A percentile compares a stretch with the other conserved stretches of the same genome.
These are phyloP conservation scores for Phocoena phocoena DNA, from an alignment of 2,113 vertebrate species.

Conservation along the genomic window DNA sequence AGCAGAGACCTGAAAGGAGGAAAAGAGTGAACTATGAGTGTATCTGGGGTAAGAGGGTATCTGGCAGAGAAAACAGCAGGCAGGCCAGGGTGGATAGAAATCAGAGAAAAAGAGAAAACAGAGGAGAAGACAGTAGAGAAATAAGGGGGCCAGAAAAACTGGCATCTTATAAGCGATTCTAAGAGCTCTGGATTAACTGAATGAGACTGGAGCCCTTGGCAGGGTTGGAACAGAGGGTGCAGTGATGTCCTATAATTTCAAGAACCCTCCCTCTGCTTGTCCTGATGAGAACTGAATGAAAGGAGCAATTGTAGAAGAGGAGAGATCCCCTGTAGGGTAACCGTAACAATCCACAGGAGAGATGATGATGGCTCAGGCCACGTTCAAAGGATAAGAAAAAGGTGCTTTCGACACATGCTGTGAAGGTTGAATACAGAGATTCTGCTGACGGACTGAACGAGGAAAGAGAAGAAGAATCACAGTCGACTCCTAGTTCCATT, in stretches of 20 bases:
- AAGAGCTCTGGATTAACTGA: not conserved
- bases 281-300: not conserved
- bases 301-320: not conserved
- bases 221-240: not conserved
- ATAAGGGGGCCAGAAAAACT: not conserved
- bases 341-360: not conserved
- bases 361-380: not conserved
- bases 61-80: not conserved
- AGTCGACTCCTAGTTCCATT: not conserved
- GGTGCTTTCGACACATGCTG: not conserved
- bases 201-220: accelerated
- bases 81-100: not conserved
- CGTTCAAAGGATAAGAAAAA: not conserved
- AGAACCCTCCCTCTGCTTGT: not conserved
- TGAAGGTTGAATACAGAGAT: not conserved
- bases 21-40: not conserved
- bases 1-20: not conserved
- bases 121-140: not conserved
- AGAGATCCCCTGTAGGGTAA: too few species aligned
- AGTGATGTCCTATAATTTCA: not conserved
- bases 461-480: not conserved
- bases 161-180: not conserved
- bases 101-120: not conserved
- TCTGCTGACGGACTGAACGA: not conserved
- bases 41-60: not conserved